These are phyloP conservation scores for Gobio occitaniae DNA, from an alignment of 2,797 vertebrate species.

Conservation along the genomic window DNA sequence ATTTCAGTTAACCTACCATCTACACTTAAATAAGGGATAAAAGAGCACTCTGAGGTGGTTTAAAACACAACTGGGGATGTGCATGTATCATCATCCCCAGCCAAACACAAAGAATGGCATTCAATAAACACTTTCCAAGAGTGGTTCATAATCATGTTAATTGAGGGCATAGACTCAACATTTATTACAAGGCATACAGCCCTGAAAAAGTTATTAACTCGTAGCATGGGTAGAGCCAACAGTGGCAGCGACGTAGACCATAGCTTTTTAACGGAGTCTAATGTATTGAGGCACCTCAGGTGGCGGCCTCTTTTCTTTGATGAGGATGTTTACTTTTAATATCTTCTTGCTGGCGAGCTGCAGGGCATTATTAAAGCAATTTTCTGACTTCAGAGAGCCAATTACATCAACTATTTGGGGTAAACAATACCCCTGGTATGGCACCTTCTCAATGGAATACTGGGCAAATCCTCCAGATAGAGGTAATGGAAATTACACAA, in stretches of 20 bases:
- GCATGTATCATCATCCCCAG: background rate
- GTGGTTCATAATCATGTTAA: conserved; percentile 18
- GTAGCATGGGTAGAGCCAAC: background rate
- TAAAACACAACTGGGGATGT: background rate
- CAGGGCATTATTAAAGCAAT: conserved; percentile 61
- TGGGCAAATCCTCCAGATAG: conserved; percentile 32
- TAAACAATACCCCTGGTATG: conserved; percentile 52
- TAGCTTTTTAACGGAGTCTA: conserved; percentile 32
- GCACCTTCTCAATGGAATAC: conserved; percentile 34
- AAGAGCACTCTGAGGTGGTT: background rate
- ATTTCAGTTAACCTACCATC: conserved; percentile 29
- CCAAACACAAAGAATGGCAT: conserved; percentile 16
- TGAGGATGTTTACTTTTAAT: conserved; percentile 60
- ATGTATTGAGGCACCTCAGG: conserved; percentile 47
- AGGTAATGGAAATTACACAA: conserved; percentile 40
- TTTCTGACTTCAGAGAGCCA: conserved; percentile 57
- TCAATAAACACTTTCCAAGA: conserved; percentile 21
- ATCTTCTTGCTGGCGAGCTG: conserved; percentile 42
- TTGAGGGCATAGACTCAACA: conserved; percentile 22
- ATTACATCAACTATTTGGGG: conserved; percentile 51
- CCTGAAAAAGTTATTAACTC: conserved; percentile 37
- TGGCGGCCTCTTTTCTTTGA: conserved; percentile 22
- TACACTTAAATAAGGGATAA: background rate
- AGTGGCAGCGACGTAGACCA: background rate
- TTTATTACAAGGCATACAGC: conserved; percentile 26